Conservation (phyloP, 2,888 invertebrate species). For the Pseudeuparius sepicola region DNA sequence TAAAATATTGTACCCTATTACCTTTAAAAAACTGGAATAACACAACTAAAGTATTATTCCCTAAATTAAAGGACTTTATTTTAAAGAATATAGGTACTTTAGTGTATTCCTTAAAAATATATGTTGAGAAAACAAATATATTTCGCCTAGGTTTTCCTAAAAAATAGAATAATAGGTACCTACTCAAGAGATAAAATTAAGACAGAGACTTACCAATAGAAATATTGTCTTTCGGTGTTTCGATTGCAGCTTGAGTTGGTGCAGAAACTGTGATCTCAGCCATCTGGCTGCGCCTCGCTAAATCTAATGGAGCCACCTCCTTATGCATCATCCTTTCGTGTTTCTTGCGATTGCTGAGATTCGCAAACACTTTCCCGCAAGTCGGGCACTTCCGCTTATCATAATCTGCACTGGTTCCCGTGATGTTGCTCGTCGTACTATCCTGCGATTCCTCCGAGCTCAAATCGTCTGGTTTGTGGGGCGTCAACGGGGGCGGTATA, state of each 20-base stretch:
- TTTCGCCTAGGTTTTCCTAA: no score
- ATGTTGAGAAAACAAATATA: no score
- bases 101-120: no score
- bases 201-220: constrained; percentile 1
- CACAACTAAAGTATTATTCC: no score
- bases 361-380: constrained; percentile 33
- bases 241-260: no score
- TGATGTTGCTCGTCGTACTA: no score
- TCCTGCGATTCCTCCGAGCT: constrained; percentile 11
- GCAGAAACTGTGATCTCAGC: constrained; percentile 13
- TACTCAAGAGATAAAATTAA: no score
- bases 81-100: no score
- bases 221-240: not conserved
- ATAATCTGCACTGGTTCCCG: constrained; percentile 7
- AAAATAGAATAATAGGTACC: no score
- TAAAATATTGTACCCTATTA: no score
- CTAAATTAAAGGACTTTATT: no score
- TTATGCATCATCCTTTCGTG: constrained; percentile 30
- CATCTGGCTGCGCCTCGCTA: constrained; percentile 10
- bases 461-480: constrained; percentile 20
- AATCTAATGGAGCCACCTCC: constrained; percentile 19
- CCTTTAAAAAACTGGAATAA: no score
- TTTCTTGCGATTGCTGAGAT: constrained; percentile 29
- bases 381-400: constrained; percentile 27
- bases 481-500: constrained; percentile 29